A percentile compares a stretch with the other conserved stretches of the same genome.
These are phyloP conservation scores for Scalopus aquaticus DNA, from an alignment of 2,113 vertebrate species.

Conservation along the genomic window DNA sequence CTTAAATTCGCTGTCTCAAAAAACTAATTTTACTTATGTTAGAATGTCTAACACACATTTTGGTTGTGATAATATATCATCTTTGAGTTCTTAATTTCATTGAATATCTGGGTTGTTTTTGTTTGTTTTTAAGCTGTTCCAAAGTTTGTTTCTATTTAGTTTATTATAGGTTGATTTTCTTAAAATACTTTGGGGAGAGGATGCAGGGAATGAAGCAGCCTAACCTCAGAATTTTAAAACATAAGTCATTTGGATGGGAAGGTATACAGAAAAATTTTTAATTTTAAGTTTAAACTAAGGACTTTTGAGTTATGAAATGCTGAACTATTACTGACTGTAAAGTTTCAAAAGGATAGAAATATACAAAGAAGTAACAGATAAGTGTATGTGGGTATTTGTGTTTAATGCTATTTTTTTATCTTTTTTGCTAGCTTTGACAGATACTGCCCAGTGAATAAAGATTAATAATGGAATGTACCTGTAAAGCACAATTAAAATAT, in stretches of 20 bases:
- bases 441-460: neutral
- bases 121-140: neutral
- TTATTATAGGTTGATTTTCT: neutral
- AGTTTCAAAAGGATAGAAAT: neutral
- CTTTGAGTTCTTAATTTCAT: constrained; percentile 7
- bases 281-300: constrained; percentile 19
- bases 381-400: constrained; percentile 18
- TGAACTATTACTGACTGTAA: neutral
- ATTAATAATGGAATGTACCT: neutral
- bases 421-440: neutral
- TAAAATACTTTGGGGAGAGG: too few relatives aligned
- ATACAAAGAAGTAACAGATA: neutral
- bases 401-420: neutral
- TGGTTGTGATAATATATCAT: neutral
- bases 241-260: neutral
- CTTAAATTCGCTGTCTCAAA: neutral
- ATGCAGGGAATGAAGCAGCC: neutral
- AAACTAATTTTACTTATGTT: neutral
- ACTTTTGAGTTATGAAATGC: constrained; percentile 13
- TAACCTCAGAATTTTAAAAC: neutral
- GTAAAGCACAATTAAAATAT: neutral
- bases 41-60: neutral
- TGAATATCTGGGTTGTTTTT: neutral
- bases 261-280: neutral
- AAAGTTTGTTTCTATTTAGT: neutral